These are phyloP conservation scores for Xiphophorus hellerii DNA, from an alignment of 2,113 vertebrate genomes.

Conservation along the genomic window DNA sequence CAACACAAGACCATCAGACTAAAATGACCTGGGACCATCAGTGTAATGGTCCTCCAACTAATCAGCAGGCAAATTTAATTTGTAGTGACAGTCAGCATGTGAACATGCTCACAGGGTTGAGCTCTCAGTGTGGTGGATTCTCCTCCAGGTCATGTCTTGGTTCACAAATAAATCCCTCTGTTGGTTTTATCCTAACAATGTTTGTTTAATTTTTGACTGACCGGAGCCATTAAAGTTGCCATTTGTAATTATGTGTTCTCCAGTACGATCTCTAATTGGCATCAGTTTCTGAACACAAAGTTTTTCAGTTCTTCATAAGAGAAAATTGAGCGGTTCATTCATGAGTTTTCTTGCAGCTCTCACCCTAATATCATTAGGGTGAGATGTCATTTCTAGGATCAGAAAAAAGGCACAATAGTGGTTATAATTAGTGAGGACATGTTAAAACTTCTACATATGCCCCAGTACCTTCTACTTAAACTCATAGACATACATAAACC, in stretches of 20 bases:
- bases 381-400: neutral
- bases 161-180: neutral
- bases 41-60: neutral
- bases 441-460: neutral
- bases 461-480: no score
- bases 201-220: neutral
- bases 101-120: neutral
- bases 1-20: neutral
- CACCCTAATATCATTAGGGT: neutral
- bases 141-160: neutral
- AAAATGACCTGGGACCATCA: slow-evolving; percentile 4
- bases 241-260: neutral
- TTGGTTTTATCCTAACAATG: neutral
- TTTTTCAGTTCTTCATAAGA: neutral
- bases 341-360: neutral
- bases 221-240: neutral
- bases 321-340: neutral
- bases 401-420: neutral
- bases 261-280: neutral
- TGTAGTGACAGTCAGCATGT: neutral
- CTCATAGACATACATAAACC: neutral
- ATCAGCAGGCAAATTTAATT: neutral
- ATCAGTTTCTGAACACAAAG: neutral
- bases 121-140: neutral
- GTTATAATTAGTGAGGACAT: neutral